Evolutionary conservation across 2,888 invertebrate genomes (phyloP), one percentile per base, ranked within the genome.

Genomic region (Drosophila putrida): DNA sequence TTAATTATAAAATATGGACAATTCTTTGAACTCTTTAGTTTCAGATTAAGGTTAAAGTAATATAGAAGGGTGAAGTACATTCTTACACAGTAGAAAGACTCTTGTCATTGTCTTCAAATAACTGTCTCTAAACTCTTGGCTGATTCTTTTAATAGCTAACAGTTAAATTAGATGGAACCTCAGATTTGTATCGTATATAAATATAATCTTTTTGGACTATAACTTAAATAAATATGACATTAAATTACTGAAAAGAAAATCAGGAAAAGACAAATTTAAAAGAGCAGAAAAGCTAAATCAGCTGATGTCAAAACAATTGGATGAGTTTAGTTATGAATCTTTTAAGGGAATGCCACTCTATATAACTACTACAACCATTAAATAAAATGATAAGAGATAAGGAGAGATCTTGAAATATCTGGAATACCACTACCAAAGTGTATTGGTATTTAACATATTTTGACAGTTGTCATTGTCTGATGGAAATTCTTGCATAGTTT

Each of bases 391-490:
- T 20, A 20, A 20, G 20, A 20, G 20, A 20, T 20, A 20, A 20
- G 20, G 9, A 15, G 46, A 11, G 6, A n/a, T 5, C 20, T 25
- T 25, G 0, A 25, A 25, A 25, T 11, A 8, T 36, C 20, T 28
- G 58, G 28, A 38, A 36, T 55, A 46, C 27, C 20, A 49, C 39
- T 20, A 36, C 33, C 33, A 46, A 55, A 46, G 15, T 33, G n/a
- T 13, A 8, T 39, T 31, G 54, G 38, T 70, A 46, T 58, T 73
- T 72, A 47, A 27, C 51, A 62, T 70, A 63, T 78, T 78, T 75
- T 62, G 77, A 75, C 75, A 75, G 78, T 75, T 77, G 78, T 59
- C 75, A 61, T 50, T 66, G 75, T 51, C 55, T 13, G 63, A 49
- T 64, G 64, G 57, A 36, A 28, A 55, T 43, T 62, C 38, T 64